These are phyloP conservation scores for Drosophila hamatofila DNA, from an alignment of 2,888 invertebrate genomes.

Conservation along the genomic window DNA sequence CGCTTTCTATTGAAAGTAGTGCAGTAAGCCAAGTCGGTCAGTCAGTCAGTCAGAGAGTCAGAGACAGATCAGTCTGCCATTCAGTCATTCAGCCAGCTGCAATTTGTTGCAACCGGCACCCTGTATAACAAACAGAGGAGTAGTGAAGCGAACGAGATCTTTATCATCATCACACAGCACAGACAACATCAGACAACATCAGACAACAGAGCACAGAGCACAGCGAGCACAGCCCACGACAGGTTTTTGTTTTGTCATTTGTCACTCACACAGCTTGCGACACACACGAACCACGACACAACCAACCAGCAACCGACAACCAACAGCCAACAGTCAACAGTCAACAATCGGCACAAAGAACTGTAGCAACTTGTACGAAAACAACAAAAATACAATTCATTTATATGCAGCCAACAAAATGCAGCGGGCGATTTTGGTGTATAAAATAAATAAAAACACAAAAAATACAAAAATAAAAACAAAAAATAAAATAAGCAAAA, in stretches of 20 bases:
- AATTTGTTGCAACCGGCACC: constrained; percentile 77
- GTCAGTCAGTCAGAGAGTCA: constrained; percentile 13
- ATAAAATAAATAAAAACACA: constrained; percentile 72
- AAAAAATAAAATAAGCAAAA: constrained; percentile 15
- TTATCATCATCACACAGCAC: constrained; percentile 65
- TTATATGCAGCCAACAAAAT: constrained; percentile 81
- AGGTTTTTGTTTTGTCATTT: constrained; percentile 85
- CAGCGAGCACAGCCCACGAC: constrained; percentile 82
- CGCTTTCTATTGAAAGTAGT: constrained; percentile 73
- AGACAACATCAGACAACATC: constrained; percentile 3
- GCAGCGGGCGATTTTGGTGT: constrained; percentile 74
- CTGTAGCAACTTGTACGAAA: constrained; percentile 73
- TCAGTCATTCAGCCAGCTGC: constrained; percentile 50
- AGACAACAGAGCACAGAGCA: constrained; percentile 1
- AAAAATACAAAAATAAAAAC: constrained; percentile 22
- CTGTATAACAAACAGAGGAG: constrained; percentile 59
- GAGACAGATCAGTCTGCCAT: constrained; percentile 15
- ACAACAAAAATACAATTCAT: constrained; percentile 63
- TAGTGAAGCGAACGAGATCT: constrained; percentile 65
- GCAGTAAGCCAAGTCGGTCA: constrained; percentile 61
- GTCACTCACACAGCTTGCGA: constrained; percentile 84
- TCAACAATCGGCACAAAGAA: constrained; percentile 62
- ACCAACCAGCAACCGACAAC: constrained; percentile 41
- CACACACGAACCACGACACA: constrained; percentile 67
- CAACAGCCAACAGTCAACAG: constrained; percentile 43